phyloP scores from a whole-genome alignment of 64 coral and sea anemone species.

The Catalaphyllia jardinei region DNA sequence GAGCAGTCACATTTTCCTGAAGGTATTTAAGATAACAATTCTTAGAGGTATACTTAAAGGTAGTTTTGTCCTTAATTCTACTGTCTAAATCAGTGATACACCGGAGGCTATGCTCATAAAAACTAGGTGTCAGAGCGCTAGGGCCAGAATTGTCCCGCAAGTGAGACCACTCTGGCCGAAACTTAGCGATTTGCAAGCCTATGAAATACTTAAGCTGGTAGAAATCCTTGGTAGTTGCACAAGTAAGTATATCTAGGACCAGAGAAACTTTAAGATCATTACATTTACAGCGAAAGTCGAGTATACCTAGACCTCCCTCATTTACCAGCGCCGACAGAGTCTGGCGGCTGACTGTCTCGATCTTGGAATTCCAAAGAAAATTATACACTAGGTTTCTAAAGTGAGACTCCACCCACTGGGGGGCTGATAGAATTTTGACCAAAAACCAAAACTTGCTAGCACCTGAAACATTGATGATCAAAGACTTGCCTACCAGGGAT shows the following conservation, averaged over 20 bases:
- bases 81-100: neutral
- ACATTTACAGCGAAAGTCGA: neutral
- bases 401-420: neutral
- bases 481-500: neutral
- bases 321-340: neutral
- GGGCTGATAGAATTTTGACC: neutral
- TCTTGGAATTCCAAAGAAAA: constrained; percentile 13
- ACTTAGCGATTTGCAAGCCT: neutral
- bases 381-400: neutral
- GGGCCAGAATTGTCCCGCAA: neutral
- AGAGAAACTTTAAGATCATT: neutral
- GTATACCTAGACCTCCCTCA: constrained; percentile 22
- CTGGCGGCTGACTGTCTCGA: neutral
- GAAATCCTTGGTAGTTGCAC: neutral
- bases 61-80: neutral
- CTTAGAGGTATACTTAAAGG: neutral
- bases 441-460: neutral
- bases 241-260: neutral
- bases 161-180: neutral
- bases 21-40: neutral
- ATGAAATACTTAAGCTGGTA: neutral
- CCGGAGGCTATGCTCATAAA: neutral
- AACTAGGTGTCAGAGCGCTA: neutral
- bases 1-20: neutral
- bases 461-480: neutral